Evolutionary conservation across 1,140 invertebrate species (phyloP).

Genomic region (Magallana angulata): DNA sequence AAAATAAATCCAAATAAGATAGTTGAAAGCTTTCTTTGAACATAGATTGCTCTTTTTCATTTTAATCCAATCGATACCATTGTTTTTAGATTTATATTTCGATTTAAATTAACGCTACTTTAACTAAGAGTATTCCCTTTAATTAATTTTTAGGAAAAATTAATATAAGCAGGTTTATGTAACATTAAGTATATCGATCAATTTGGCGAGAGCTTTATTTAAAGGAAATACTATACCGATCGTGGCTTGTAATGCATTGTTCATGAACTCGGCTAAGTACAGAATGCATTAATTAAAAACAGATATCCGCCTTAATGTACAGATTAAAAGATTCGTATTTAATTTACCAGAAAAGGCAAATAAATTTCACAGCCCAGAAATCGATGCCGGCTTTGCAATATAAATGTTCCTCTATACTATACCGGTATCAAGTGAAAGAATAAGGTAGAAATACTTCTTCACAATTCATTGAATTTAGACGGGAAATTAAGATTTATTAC

Average conservation of each 20-base stretch:
- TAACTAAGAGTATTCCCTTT: background rate
- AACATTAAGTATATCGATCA: background rate
- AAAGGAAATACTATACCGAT: slow-evolving; percentile 8
- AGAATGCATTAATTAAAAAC: slow-evolving; percentile 35
- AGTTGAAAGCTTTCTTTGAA: too few relatives aligned
- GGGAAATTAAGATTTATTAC: slow-evolving; percentile 36
- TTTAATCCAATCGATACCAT: too few relatives aligned
- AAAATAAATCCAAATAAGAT: too few relatives aligned
- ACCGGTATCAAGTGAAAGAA: slow-evolving; percentile 2
- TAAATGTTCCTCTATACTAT: slow-evolving; percentile 6
- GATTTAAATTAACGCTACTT: background rate
- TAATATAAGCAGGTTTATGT: background rate
- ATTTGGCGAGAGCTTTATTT: background rate
- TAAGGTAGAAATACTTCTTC: background rate
- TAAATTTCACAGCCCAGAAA: slow-evolving; percentile 22
- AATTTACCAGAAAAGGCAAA: slow-evolving; percentile 34
- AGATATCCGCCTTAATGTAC: slow-evolving; percentile 17
- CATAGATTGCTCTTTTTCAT: too few relatives aligned
- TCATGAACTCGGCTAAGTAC: slow-evolving; percentile 27
- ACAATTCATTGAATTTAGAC: slow-evolving; percentile 31
- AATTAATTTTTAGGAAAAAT: background rate
- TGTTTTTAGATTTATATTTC: too few relatives aligned
- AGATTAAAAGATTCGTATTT: slow-evolving; percentile 31
- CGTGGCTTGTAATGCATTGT: slow-evolving; percentile 9
- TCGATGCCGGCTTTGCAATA: slow-evolving; percentile 23